Evolutionary conservation across 2,888 invertebrate genomes (phyloP).

Genomic region (Mantis religiosa): DNA sequence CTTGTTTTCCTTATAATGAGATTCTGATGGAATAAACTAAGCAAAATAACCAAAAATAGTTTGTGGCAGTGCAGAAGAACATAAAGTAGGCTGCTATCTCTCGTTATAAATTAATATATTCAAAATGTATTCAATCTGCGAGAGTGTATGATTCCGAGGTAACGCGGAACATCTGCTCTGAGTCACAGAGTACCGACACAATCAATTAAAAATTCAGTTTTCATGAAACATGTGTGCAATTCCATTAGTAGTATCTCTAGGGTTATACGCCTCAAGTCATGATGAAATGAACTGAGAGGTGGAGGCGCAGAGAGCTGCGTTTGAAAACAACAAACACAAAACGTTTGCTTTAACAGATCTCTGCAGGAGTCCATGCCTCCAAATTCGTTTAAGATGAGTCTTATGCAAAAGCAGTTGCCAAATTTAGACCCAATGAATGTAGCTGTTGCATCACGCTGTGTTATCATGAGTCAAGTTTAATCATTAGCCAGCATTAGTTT

Average conservation of each 20-base stretch:
- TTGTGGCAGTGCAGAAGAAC: background rate
- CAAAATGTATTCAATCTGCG: background rate
- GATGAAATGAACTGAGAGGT: background rate
- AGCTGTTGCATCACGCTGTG: background rate
- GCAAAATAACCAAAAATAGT: background rate
- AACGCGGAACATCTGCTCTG: background rate
- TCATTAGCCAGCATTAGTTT: no score
- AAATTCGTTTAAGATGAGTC: background rate
- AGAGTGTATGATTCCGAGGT: background rate
- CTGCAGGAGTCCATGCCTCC: background rate
- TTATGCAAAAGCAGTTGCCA: background rate
- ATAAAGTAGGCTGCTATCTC: background rate
- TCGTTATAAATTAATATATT: background rate
- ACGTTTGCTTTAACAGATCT: background rate
- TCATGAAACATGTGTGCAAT: background rate
- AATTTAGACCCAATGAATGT: background rate
- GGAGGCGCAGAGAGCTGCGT: background rate
- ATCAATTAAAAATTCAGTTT: slow-evolving; percentile 16
- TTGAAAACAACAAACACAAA: background rate
- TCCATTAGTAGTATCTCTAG: background rate
- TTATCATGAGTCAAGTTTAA: no score
- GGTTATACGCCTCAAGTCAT: background rate
- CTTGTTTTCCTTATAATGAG: background rate
- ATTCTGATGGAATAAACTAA: background rate
- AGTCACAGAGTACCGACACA: slow-evolving; percentile 1